phyloP scores from a whole-genome alignment of 2,888 invertebrate genomes.

The Stomorhina lunata region DNA sequence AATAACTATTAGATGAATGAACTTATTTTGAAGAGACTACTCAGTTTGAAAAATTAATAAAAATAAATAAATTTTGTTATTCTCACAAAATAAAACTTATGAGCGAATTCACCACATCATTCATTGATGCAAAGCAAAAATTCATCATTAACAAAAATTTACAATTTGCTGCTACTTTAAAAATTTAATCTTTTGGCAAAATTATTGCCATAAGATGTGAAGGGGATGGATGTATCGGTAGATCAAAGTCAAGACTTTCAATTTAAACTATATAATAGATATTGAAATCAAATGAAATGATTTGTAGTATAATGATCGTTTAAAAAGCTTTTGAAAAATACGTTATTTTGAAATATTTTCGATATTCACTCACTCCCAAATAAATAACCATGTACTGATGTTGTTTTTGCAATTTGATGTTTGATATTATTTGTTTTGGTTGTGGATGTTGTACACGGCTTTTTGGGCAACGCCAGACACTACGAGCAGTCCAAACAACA shows the following conservation, averaged over 20 bases:
- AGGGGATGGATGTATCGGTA: too few species aligned
- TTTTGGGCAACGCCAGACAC: conserved; percentile 18
- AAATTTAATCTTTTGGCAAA: not conserved
- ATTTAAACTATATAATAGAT: too few species aligned
- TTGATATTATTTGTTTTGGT: not conserved
- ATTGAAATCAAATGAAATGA: too few species aligned
- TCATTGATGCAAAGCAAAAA: conserved; percentile 12
- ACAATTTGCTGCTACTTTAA: not conserved
- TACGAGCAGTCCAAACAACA: conserved; percentile 28
- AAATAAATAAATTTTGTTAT: too few species aligned
- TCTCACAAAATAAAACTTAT: too few species aligned
- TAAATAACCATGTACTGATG: conserved; percentile 19
- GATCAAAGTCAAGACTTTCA: too few species aligned
- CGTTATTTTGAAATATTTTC: conserved; percentile 24
- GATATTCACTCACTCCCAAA: conserved; percentile 38
- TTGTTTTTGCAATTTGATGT: conserved; percentile 5
- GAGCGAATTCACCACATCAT: conserved; percentile 52
- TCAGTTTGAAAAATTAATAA: too few species aligned
- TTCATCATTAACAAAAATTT: conserved; percentile 13
- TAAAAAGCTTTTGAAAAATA: conserved; percentile 8
- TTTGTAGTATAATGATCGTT: not conserved
- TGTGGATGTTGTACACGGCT: conserved; percentile 27
- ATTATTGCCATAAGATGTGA: too few species aligned
- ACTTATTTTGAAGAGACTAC: too few species aligned
- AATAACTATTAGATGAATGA: too few species aligned